Conservation (phyloP, 2,888 invertebrate genomes). For the Pheosia gnoma region DNA sequence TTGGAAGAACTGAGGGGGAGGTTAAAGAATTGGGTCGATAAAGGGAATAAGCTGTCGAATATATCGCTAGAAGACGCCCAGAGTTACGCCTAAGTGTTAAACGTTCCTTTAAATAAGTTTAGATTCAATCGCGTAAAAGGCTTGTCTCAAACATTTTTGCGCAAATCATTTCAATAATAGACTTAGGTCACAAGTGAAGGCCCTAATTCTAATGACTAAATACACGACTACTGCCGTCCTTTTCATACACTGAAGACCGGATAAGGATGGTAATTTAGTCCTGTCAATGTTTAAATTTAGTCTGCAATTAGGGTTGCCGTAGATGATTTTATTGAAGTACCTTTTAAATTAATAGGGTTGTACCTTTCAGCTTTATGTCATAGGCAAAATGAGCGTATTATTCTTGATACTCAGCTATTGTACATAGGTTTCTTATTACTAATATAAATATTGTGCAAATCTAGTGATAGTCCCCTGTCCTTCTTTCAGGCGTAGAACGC, state of each 20-base stretch:
- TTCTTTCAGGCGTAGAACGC: too few species aligned
- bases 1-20: conserved; percentile 92
- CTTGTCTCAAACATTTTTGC: conserved; percentile 9
- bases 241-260: neutral
- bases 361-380: conserved; percentile 53
- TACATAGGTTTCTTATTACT: conserved; percentile 65
- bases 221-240: neutral
- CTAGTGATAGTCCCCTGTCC: conserved; percentile 26
- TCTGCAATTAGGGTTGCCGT: conserved; percentile 14
- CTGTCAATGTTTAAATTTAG: neutral
- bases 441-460: conserved; percentile 44
- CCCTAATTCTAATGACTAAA: conserved; percentile 2
- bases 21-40: conserved; percentile 93
- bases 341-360: conserved; percentile 50
- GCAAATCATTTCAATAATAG: conserved; percentile 6
- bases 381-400: conserved; percentile 56
- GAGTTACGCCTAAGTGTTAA: conserved; percentile 81
- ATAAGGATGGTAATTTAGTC: neutral
- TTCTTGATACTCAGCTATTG: conserved; percentile 80
- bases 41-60: conserved; percentile 88
- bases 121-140: conserved; percentile 4
- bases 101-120: conserved; percentile 61
- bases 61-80: conserved; percentile 88
- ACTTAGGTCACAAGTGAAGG: conserved; percentile 8
- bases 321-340: conserved; percentile 34